Evolutionary conservation across 2,797 vertebrate genomes (phyloP).

Genomic region (Otolemur crassicaudatus): DNA sequence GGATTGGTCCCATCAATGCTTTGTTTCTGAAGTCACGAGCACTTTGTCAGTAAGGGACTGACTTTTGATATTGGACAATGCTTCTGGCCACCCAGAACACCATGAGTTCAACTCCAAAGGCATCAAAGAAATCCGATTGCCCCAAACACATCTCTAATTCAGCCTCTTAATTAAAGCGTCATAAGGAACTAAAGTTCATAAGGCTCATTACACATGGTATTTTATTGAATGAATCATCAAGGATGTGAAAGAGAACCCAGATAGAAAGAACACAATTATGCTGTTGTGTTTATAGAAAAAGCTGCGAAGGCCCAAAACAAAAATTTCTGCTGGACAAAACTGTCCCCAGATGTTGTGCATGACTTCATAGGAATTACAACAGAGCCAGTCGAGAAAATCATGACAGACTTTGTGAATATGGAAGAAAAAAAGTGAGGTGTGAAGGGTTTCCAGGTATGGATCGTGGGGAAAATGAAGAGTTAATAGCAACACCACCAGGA

Average conservation of each 20-base stretch:
- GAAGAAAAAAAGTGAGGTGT: not conserved
- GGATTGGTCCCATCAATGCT: not conserved
- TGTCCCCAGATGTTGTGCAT: not conserved
- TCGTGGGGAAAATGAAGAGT: not conserved
- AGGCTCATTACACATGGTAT: not conserved
- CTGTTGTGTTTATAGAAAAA: not conserved
- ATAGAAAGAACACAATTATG: not conserved
- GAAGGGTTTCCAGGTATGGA: not conserved
- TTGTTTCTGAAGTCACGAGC: not conserved
- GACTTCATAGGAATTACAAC: not conserved
- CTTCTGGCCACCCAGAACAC: not conserved
- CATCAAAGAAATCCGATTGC: not conserved
- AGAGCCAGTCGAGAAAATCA: not conserved
- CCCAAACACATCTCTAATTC: not conserved
- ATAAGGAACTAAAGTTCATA: not conserved
- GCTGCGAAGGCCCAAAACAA: not conserved
- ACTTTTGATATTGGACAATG: not conserved
- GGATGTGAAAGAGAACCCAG: not conserved
- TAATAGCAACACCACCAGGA: not conserved
- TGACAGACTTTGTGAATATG: not conserved
- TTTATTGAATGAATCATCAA: not conserved
- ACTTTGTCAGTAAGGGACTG: not conserved
- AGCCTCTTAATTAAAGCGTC: not conserved
- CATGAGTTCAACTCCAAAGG: not conserved
- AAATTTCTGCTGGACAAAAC: not conserved